Evolutionary conservation across 2,888 invertebrate species (phyloP), one percentile per base, ranked within the genome.

Genomic region (Drosophila kuntzei): DNA sequence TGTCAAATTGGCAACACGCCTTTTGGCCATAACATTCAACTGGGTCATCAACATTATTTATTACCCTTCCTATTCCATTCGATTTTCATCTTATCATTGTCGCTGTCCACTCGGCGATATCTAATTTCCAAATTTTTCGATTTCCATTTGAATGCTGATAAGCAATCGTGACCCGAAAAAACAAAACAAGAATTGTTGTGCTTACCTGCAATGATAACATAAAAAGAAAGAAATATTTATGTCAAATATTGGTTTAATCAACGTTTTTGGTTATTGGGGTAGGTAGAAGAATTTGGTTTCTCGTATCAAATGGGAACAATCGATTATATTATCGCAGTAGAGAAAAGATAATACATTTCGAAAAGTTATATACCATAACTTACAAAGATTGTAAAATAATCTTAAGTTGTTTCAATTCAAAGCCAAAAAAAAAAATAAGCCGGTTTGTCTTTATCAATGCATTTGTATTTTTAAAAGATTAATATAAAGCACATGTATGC

Each of bases 201-300:
- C 76, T 76, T 76, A 76, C 75, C 75, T 76, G 68, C 3, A 75
- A 75, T 36, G 63, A 75, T n/a, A 72, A 41, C 11, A 50, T 8
- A 29, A 20, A 57, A n/a, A 53, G 7, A 44, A 37, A 44, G 9
- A 32, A 44, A 55, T 61, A 74, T 50, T 32, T 12, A 39, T 63
- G 47, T 71, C 44, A 66, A 41, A 36, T 44, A 50, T 53, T 36
- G 37, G 44, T 54, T 39, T 63, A 72, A 50, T 67, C 34, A 61
- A 27, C 37, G 11, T 8, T 53, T 16, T 37, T n/a, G 11, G 1
- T 27, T 57, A 49, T 75, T 74, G 74, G 70, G 75, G 65, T 65
- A 73, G 74, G 75, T 18, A 69, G 39, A 43, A 34, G 22, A 18
- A 46, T 9, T 29, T 29, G 41, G 32, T 7, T 25, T 11, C 14